Evolutionary conservation across 2,797 vertebrate species (phyloP).

Genomic region (Percopsis omiscomaycus): DNA sequence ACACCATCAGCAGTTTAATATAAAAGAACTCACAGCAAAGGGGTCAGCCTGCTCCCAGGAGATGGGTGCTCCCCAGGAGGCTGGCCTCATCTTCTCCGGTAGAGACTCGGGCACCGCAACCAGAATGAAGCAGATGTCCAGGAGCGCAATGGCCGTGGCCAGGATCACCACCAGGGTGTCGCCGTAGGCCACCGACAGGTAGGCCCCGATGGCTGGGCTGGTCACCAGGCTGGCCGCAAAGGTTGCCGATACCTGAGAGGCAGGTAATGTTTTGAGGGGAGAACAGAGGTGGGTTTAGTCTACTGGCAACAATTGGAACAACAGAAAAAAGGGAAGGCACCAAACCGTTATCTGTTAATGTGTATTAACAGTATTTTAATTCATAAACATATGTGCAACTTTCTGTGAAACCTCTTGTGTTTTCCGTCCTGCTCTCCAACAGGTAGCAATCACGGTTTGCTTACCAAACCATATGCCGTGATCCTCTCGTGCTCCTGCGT

Average conservation of each 20-base stretch:
- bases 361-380: background rate
- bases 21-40: slow-evolving; percentile 81
- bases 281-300: background rate
- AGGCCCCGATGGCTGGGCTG: slow-evolving; percentile 89
- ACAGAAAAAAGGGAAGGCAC: background rate
- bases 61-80: slow-evolving; percentile 91
- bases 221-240: slow-evolving; percentile 92
- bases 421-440: background rate
- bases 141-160: slow-evolving; percentile 88
- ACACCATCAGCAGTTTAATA: too few relatives aligned
- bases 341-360: background rate
- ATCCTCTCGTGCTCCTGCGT: slow-evolving; percentile 92
- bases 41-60: slow-evolving; percentile 94
- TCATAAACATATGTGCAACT: background rate
- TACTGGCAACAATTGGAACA: background rate
- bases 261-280: background rate
- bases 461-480: slow-evolving; percentile 90
- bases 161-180: slow-evolving; percentile 89
- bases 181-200: slow-evolving; percentile 83
- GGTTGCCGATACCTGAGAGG: slow-evolving; percentile 85
- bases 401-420: background rate
- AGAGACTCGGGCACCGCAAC: slow-evolving; percentile 89
- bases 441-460: slow-evolving; percentile 19
- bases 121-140: slow-evolving; percentile 92
- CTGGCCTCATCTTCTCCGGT: slow-evolving; percentile 91